phyloP scores from a whole-genome alignment of 2,797 vertebrate genomes.

The Lacerta bilineata region DNA sequence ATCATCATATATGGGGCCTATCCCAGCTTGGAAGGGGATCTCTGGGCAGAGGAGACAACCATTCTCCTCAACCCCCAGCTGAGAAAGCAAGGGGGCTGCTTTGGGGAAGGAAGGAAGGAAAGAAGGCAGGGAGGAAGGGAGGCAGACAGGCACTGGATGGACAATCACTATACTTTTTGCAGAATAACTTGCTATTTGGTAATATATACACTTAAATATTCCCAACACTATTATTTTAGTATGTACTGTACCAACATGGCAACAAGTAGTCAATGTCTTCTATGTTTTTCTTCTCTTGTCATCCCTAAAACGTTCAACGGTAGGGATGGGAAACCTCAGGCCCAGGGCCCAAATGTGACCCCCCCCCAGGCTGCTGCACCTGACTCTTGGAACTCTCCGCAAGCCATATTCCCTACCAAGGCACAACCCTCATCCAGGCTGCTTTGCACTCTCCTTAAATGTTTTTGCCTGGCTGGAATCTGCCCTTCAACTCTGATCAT shows the following conservation, averaged over 20 bases:
- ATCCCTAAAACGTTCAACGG: no score
- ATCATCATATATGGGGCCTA: conserved; percentile 54
- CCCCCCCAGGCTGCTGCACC: no score
- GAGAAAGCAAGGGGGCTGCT: background rate
- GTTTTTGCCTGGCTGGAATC: no score
- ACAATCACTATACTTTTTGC: background rate
- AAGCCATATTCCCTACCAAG: no score
- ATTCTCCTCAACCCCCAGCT: conserved; percentile 11
- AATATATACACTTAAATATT: no score
- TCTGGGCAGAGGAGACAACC: conserved; percentile 34
- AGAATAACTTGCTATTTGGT: background rate
- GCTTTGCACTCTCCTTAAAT: no score
- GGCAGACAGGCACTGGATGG: background rate
- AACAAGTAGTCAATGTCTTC: background rate
- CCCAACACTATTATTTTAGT: background rate
- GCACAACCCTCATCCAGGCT: no score
- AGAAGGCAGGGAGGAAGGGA: background rate
- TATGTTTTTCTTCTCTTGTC: background rate
- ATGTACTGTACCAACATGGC: background rate
- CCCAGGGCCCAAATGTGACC: no score
- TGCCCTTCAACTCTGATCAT: no score
- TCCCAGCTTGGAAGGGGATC: conserved; percentile 54
- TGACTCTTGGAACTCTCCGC: no score
- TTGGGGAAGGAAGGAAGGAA: background rate
- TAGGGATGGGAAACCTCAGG: background rate